These are phyloP conservation scores for Drosophila repleta DNA, from an alignment of 1,140 invertebrate genomes.

Conservation along the genomic window DNA sequence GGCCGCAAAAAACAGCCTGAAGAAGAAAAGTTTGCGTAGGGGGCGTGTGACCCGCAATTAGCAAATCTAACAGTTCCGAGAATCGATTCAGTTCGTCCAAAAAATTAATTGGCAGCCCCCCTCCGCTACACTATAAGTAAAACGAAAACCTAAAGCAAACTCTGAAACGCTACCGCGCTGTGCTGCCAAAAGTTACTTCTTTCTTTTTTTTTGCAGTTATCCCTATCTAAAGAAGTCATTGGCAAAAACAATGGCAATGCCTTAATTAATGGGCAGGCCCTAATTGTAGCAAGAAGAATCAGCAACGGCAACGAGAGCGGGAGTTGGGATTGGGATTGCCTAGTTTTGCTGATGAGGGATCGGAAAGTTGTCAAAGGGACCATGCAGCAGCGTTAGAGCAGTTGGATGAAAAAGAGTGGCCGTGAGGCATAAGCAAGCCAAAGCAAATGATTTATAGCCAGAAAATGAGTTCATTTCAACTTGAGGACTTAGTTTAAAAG, in stretches of 20 bases:
- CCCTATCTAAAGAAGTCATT: conserved; percentile 52
- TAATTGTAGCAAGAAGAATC: conserved; percentile 54
- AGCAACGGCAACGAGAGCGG: neutral
- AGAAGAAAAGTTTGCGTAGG: conserved; percentile 9
- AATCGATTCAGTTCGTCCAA: conserved; percentile 72
- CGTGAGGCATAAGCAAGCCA: conserved; percentile 1
- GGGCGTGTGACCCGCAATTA: conserved; percentile 72
- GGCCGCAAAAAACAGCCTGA: conserved; percentile 11
- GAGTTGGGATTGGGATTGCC: conserved; percentile 4
- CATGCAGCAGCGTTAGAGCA: conserved; percentile 21
- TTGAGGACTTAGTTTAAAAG: neutral
- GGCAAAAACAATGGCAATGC: conserved; percentile 20
- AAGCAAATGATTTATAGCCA: conserved; percentile 17
- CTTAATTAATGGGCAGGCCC: conserved; percentile 63
- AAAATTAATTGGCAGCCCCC: conserved; percentile 67
- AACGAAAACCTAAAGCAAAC: conserved; percentile 4
- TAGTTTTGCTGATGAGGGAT: conserved; percentile 7
- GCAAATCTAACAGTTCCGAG: conserved; percentile 82
- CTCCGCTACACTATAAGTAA: conserved; percentile 18
- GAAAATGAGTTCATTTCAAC: neutral
- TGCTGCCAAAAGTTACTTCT: conserved; percentile 58
- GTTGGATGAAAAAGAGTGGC: conserved; percentile 15
- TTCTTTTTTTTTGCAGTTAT: conserved; percentile 36
- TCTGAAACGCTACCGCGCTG: conserved; percentile 42
- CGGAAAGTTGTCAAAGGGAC: conserved; percentile 14